Percentiles rank a stretch among this genome's conserved stretches.
phyloP scores from a whole-genome alignment of 2,888 invertebrate species.

The Hipparchia sbordonii region DNA sequence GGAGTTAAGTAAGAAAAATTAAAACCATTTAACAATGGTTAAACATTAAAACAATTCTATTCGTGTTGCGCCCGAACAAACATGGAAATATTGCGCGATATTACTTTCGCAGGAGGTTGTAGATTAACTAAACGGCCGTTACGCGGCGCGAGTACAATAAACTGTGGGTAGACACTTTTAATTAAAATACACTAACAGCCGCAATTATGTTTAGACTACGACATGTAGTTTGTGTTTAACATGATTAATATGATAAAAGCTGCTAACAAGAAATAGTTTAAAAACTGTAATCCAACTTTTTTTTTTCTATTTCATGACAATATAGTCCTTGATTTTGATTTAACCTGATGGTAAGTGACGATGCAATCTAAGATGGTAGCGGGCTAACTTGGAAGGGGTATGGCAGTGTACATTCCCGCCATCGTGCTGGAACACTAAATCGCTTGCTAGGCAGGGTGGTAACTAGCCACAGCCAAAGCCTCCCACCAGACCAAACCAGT shows the following conservation, averaged over 20 bases:
- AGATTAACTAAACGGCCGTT: slow-evolving; percentile 36
- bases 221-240: slow-evolving; percentile 12
- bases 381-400: too few relatives aligned
- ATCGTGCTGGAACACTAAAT: too few relatives aligned
- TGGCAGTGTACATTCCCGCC: too few relatives aligned
- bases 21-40: slow-evolving; percentile 16
- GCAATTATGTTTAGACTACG: slow-evolving; percentile 21
- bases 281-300: too few relatives aligned
- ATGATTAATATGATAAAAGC: neutral
- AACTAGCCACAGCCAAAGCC: too few relatives aligned
- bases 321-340: too few relatives aligned
- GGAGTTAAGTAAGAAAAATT: slow-evolving; percentile 2
- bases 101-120: slow-evolving; percentile 26
- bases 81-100: slow-evolving; percentile 21
- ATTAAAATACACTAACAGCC: slow-evolving; percentile 40
- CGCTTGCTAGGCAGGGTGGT: too few relatives aligned
- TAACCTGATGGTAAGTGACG: too few relatives aligned
- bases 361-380: too few relatives aligned
- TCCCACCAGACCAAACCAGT: too few relatives aligned
- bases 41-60: slow-evolving; percentile 15
- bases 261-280: too few relatives aligned
- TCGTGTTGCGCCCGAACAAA: slow-evolving; percentile 19
- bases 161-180: slow-evolving; percentile 38
- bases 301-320: too few relatives aligned
- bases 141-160: slow-evolving; percentile 33